Base-by-base conservation (phyloP, 2,888 invertebrate species). In the Arctia plantaginis region DNA sequence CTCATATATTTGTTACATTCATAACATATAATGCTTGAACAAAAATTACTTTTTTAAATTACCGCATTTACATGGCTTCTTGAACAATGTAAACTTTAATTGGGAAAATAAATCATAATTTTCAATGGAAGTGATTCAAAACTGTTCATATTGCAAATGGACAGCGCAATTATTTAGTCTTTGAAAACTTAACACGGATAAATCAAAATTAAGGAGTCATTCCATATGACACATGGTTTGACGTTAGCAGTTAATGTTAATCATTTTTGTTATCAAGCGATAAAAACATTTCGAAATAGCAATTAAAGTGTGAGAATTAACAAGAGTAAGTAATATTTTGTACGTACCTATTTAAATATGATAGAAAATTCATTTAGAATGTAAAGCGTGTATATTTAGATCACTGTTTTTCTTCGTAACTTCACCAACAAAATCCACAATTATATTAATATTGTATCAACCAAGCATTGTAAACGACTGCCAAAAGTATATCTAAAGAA, bases 311-410 rank as follows among this genome's bases (percentile, higher is more conserved):
- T 35, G 47, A 62, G n/a, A 65, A 65, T 44, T 3, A 35, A 20
- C 12, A 41, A 33, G 30, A 13, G 27, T 64, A 44, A 44, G 33
- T 33, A 51, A 55, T 20, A 33, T 30, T 62, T 35, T 69, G 72
- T 80, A 88, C 90, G 78, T 90, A 90, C 90, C 88, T 80, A 64
- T 80, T 75, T 51, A 85, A 78, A 65, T 86, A 83, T 62, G 75
- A 68, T 70, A 89, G 84, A 80, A 88, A 85, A 86, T 86, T 87
- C 90, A 91, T 91, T 85, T 82, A 82, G 79, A 80, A 74, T 62
- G 69, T 72, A n/a, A 69, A 39, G n/a, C n/a, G 6, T 64, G 39
- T 62, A 65, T 69, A 10, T 59, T 74, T 70, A 41, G 62, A 75
- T 62, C 64, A 71, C 69, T 72, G 35, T 44, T 44, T 47, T 33